Evolutionary conservation across 2,797 vertebrate species (phyloP), one percentile per base, ranked within the genome.

Genomic region (Pangasius krempfi): DNA sequence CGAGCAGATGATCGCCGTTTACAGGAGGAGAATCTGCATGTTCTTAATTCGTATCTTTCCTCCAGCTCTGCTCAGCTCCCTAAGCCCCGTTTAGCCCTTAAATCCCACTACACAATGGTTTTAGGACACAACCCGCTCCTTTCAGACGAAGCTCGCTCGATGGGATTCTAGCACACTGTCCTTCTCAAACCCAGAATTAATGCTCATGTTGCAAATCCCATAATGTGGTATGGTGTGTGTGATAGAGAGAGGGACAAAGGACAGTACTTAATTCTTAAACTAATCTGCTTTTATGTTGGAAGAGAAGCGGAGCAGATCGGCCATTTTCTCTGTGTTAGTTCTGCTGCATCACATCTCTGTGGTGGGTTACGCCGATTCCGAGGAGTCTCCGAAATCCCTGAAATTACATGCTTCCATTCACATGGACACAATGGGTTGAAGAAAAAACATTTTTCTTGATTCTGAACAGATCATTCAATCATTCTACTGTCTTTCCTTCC

Each of bases 331-430:
- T 27, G 30, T 1, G 40, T 86, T 89, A 40, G 88, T 66, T 79
- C 84, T 86, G 73, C 88, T 70, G 70, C 7, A 58, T 66, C 64
- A 44, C 37, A 78, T 37, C 85, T 75, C 89, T 44, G 85, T 58
- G 80, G 86, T 87, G 89, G 85, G 72, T 86, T 75, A 64, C 18
- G 79, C 30, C 25, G 25, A 80, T 86, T 86, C 66, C 52, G 62
- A 70, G 33, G 27, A 88, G 64, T 40, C 76, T 44, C 79, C 6
- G 3, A 87, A 87, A 87, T 84, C 89, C 86, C 47, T 12, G 72
- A 82, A 87, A 87, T 89, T 89, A 89, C 89, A 89, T 87, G 89
- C 89, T 79, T 79, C 37, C 70, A 72, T 89, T 89, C 70, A 87
- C 33, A 40, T 4, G 1, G 47, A 68, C 68, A 89, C 85, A 89